Evolutionary conservation across 2,797 vertebrate genomes (phyloP), one percentile per base, ranked within the genome.

Genomic region (Poeciliopsis paucimaculata): DNA sequence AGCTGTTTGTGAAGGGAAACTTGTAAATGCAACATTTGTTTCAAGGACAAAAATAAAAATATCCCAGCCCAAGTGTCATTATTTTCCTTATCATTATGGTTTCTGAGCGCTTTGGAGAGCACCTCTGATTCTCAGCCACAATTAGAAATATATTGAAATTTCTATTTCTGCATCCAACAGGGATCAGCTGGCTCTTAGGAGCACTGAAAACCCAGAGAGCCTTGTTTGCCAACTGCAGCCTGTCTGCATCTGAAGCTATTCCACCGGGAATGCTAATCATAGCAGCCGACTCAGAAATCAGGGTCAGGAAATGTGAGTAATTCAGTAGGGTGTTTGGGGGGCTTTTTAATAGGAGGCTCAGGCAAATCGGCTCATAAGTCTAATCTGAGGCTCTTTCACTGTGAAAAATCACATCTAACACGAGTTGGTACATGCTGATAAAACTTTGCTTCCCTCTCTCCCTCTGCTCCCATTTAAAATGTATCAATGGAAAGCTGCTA

Each of bases 271-370:
- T 84, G 86, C 77, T 93, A 92, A 95, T 94, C 94, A 62, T 34
- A 62, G 15, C 28, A 62, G 57, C 28, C 34, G 94, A 93, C 84
- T 83, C 73, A 78, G 68, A 91, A 94, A 94, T 92, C 82, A 90
- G 89, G 92, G 92, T 93, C 89, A 94, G 90, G 82, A 89, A 92
- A 93, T 87, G 88, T 87, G 84, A 86, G 91, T 86, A 89, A 93
- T 84, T 90, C 76, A 85, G 83, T 85, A 62, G 77, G 51, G 23
- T 78, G 46, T 41, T 74, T 82, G 72, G 76, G 51, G 8, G 80
- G 53, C 45, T 74, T 60, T 72, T 66, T 10, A 73, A 89, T 49
- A 77, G 76, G 86, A 89, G 55, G 82, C 75, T 85, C 39, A 73
- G 45, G 83, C 84, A 88, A 84, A 82, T 51, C 81, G 81, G 89